A percentile compares a stretch with the other conserved stretches of the same genome.
Evolutionary conservation across 92 coral and sea anemone genomes (phyloP).

Genomic region (Porites lobata): DNA sequence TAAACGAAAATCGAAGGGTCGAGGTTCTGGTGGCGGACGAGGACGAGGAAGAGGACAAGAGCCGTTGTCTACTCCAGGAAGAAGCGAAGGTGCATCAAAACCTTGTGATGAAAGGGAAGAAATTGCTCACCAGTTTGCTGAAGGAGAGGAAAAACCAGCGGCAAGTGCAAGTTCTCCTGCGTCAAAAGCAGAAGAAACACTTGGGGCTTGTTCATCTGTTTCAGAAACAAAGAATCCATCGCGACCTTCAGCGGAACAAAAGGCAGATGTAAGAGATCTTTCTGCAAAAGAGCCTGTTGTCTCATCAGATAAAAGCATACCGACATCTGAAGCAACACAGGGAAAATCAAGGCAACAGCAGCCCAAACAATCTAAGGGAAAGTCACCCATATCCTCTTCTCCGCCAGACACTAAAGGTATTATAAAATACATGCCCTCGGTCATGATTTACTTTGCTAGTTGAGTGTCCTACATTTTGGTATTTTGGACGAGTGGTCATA

Average conservation of each 20-base stretch:
- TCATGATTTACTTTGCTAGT: too few species aligned
- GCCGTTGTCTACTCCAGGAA: background rate
- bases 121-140: background rate
- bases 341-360: background rate
- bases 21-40: slow-evolving; percentile 33
- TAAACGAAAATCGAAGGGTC: slow-evolving; percentile 45
- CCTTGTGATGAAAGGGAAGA: slow-evolving; percentile 4
- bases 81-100: slow-evolving; percentile 7
- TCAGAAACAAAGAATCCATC: background rate
- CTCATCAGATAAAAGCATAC: too few species aligned
- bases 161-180: background rate
- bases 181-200: background rate
- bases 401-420: too few species aligned
- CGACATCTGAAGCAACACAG: background rate
- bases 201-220: background rate
- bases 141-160: background rate
- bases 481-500: too few species aligned
- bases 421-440: too few species aligned
- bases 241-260: background rate
- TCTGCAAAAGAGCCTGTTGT: background rate
- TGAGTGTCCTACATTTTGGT: too few species aligned
- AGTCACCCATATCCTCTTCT: too few species aligned
- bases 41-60: slow-evolving; percentile 48
- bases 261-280: background rate
- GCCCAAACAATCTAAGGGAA: too few species aligned